phyloP scores from a whole-genome alignment of 2,797 vertebrate species.

The Lepilemur ruficaudatus region DNA sequence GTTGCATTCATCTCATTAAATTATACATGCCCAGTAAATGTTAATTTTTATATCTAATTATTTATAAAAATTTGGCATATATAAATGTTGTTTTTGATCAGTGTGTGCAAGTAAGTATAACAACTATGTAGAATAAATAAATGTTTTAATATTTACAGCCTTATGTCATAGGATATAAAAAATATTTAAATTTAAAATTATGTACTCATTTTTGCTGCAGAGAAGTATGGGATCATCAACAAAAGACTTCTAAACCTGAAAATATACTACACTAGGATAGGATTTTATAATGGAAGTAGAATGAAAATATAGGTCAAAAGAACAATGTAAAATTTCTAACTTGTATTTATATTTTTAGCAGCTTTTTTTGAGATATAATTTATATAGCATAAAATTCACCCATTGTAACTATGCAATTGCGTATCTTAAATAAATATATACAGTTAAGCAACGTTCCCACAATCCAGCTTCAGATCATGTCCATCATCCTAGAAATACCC shows the following conservation, averaged over 20 bases:
- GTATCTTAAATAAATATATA: neutral
- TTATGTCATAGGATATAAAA: neutral
- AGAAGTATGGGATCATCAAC: neutral
- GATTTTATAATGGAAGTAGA: neutral
- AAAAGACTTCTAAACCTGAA: neutral
- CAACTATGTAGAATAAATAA: neutral
- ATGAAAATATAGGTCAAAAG: neutral
- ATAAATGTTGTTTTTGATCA: neutral
- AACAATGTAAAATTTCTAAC: neutral
- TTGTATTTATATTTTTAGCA: neutral
- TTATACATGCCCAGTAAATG: neutral
- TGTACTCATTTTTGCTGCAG: neutral
- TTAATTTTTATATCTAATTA: neutral
- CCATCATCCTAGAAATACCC: neutral
- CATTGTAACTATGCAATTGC: neutral
- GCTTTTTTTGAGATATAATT: neutral
- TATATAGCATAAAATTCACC: neutral
- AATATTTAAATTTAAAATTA: conserved; percentile 37
- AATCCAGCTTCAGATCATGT: neutral
- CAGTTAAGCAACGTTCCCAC: neutral
- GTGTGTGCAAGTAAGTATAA: neutral
- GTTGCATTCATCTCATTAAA: neutral
- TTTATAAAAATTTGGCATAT: neutral
- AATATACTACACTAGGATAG: neutral
- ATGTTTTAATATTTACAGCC: neutral